Percentiles rank a stretch among this genome's conserved stretches.
These are phyloP conservation scores for Zosterops borbonicus DNA, from an alignment of 2,113 vertebrate genomes.

Conservation along the genomic window DNA sequence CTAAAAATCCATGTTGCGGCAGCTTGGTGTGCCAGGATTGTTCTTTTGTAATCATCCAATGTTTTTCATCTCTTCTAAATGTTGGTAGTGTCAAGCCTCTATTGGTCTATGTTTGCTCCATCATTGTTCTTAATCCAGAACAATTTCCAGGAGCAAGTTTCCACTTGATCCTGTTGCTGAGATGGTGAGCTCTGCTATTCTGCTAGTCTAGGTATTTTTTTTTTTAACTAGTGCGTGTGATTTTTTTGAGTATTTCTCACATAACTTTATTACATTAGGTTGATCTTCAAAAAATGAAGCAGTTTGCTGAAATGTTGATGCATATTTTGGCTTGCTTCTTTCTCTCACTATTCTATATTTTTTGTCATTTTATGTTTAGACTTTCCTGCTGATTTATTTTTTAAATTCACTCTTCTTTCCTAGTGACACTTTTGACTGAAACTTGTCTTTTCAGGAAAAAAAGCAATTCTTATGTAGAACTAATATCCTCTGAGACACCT, in stretches of 20 bases:
- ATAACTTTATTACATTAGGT: background rate
- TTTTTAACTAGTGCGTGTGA: background rate
- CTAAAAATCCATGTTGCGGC: background rate
- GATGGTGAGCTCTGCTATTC: background rate
- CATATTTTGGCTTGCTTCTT: background rate
- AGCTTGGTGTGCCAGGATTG: background rate
- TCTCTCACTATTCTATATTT: background rate
- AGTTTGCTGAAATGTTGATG: background rate
- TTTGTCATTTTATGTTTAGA: background rate
- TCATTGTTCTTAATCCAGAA: background rate
- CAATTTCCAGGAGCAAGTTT: background rate
- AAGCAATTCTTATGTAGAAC: background rate
- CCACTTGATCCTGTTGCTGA: background rate
- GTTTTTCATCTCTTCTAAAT: background rate
- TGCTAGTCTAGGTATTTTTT: background rate
- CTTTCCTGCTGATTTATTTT: background rate
- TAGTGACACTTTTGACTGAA: background rate
- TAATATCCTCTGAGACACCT: background rate
- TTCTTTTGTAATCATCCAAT: background rate
- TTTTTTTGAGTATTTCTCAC: background rate
- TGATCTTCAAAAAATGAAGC: background rate
- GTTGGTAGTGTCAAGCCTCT: background rate
- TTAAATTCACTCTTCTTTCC: background rate
- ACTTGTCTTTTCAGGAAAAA: background rate
- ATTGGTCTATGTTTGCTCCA: background rate